A percentile compares a stretch with the other conserved stretches of the same genome.
phyloP scores from a whole-genome alignment of 1,140 invertebrate genomes.

The Grapholita molesta region DNA sequence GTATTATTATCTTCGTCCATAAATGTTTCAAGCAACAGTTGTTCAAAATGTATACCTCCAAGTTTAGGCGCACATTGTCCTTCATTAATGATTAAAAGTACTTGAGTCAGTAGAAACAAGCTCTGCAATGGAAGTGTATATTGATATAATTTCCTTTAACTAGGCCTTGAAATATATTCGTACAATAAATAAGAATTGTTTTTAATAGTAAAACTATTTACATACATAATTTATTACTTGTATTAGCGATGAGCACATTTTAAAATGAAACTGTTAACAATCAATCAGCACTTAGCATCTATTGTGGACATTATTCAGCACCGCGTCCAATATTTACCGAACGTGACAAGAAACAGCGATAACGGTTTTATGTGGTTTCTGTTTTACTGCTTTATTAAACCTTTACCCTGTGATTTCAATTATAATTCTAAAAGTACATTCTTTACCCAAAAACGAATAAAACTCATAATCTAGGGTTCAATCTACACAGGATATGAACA shows the following conservation, averaged over 20 bases:
- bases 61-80: conserved; percentile 19
- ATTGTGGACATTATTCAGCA: background rate
- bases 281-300: background rate
- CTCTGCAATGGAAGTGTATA: background rate
- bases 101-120: background rate
- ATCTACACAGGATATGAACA: no score
- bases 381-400: background rate
- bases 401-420: background rate
- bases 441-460: no score
- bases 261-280: background rate
- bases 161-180: no score
- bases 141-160: background rate
- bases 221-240: background rate
- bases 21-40: conserved; percentile 15
- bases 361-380: background rate
- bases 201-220: no score
- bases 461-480: no score
- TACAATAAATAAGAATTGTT: no score
- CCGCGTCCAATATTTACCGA: background rate
- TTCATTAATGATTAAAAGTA: background rate
- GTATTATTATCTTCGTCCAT: background rate
- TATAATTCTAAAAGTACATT: background rate
- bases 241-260: background rate
- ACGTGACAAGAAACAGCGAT: background rate
- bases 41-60: background rate